Conservation (phyloP, 2,888 invertebrate genomes). For the Ceriagrion tenellum region DNA sequence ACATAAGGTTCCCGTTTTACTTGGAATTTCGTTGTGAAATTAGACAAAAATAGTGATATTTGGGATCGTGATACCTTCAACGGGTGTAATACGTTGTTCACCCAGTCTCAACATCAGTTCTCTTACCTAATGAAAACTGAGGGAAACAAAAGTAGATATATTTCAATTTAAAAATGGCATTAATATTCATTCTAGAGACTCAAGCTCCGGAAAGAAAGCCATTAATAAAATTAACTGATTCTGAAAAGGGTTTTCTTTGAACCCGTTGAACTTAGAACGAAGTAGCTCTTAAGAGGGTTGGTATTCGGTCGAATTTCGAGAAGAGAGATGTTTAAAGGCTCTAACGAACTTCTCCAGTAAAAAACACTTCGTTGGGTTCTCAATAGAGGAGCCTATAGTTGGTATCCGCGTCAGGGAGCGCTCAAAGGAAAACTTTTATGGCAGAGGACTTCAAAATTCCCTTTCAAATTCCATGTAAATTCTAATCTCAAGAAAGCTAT, state of each 20-base stretch:
- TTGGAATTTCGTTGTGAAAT: background rate
- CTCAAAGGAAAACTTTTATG: too few species aligned
- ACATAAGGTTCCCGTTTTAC: background rate
- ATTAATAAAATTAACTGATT: too few species aligned
- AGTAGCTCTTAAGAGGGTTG: background rate
- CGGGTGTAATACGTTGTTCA: background rate
- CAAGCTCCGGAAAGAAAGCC: too few species aligned
- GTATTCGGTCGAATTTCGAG: background rate
- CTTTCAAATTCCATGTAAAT: too few species aligned
- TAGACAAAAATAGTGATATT: background rate
- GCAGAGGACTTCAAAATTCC: too few species aligned
- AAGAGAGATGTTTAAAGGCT: background rate
- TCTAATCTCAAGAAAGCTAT: too few species aligned
- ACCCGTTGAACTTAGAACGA: background rate
- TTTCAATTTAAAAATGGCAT: too few species aligned
- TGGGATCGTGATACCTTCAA: background rate
- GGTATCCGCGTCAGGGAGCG: too few species aligned
- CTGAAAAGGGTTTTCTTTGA: background rate
- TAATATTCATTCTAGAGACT: too few species aligned
- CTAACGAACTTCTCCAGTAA: background rate
- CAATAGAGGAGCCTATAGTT: too few species aligned
- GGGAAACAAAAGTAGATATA: too few species aligned
- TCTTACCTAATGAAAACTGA: background rate
- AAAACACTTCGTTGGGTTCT: too few species aligned
- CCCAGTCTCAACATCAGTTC: background rate